These are phyloP conservation scores for Dicerorhinus sumatrensis DNA, from an alignment of 2,113 vertebrate genomes.

Conservation along the genomic window DNA sequence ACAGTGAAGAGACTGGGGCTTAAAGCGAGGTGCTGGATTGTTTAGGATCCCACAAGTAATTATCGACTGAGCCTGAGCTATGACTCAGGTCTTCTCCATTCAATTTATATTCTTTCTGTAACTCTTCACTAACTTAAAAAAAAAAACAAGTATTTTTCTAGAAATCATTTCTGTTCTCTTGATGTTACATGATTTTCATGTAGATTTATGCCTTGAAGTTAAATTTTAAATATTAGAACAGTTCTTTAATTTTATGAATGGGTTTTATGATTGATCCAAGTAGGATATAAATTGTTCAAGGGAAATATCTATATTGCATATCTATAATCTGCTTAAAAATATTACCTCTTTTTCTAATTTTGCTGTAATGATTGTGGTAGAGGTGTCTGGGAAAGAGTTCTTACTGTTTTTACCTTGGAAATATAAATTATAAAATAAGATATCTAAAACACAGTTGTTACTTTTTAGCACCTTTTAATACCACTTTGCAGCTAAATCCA, in stretches of 20 bases:
- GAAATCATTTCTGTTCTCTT: slow-evolving; percentile 15
- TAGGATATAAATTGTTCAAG: not conserved
- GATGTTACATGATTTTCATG: not conserved
- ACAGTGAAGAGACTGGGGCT: not conserved
- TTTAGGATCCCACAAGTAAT: not conserved
- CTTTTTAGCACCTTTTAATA: not conserved
- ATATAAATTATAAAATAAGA: slow-evolving; percentile 22
- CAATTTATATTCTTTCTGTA: not conserved
- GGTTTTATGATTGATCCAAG: not conserved
- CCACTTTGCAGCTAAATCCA: slow-evolving; percentile 13
- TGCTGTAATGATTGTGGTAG: not conserved
- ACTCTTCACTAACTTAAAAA: not conserved
- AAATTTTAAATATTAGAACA: slow-evolving; percentile 33
- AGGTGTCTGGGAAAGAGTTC: not conserved
- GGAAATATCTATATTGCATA: not conserved
- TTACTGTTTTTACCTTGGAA: not conserved
- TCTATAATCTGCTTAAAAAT: slow-evolving; percentile 21
- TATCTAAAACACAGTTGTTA: slow-evolving; percentile 17
- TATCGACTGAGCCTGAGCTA: not conserved
- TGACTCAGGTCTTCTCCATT: not conserved
- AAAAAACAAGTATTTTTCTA: not conserved
- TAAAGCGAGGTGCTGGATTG: not conserved
- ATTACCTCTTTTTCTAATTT: not conserved
- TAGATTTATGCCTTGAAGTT: slow-evolving; percentile 27
- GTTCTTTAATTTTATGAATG: not conserved